Evolutionary conservation across 2,888 invertebrate species (phyloP).

Genomic region (Steinernema hermaphroditum): DNA sequence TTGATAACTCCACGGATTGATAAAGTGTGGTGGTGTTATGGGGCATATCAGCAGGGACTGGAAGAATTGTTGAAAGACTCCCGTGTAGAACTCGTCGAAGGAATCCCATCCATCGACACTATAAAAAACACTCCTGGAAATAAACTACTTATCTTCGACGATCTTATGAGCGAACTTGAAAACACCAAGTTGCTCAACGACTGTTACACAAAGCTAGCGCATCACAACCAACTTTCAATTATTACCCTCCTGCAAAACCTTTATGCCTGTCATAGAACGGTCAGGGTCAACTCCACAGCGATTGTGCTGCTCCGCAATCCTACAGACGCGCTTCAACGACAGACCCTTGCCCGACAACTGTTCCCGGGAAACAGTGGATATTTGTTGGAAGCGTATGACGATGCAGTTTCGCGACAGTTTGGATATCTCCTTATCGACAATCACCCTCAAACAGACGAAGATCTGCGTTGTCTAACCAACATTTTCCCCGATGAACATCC

Average conservation of each 20-base stretch:
- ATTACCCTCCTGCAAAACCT: not conserved
- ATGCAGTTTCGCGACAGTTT: not conserved
- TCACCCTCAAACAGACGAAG: not conserved
- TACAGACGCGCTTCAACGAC: not conserved
- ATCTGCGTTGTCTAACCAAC: not conserved
- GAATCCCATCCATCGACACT: not conserved
- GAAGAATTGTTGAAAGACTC: not conserved
- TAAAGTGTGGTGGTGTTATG: not conserved
- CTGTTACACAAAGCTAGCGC: not conserved
- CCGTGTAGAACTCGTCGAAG: not conserved
- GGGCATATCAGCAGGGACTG: not conserved
- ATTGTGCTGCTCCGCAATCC: not conserved
- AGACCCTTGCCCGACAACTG: not conserved
- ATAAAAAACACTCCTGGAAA: not conserved
- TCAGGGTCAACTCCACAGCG: not conserved
- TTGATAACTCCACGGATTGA: not conserved
- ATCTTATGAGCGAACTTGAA: not conserved
- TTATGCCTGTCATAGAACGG: not conserved
- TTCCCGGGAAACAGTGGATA: not conserved
- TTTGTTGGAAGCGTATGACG: not conserved
- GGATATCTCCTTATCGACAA: not conserved
- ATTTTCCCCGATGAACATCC: not conserved
- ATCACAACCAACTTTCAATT: not conserved
- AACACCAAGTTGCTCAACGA: not conserved
- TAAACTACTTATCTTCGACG: not conserved